phyloP scores from a whole-genome alignment of 2,113 vertebrate species.

The Cebidichthys violaceus region DNA sequence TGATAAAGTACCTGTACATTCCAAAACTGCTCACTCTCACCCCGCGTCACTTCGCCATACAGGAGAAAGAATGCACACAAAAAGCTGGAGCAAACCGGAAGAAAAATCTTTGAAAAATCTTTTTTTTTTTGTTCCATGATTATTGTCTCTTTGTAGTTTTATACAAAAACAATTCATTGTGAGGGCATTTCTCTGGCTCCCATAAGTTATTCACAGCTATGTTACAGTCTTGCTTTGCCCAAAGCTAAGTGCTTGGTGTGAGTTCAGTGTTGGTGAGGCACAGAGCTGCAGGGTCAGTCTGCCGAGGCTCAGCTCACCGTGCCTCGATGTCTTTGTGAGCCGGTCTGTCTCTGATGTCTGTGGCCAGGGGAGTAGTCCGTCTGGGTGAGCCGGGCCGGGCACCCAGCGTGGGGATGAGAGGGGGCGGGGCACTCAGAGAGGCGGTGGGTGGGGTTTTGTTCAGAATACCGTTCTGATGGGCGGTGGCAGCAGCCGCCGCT shows the following conservation, averaged over 20 bases:
- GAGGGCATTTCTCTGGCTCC: conserved; percentile 40
- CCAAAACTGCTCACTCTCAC: conserved; percentile 64
- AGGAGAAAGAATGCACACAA: conserved; percentile 83
- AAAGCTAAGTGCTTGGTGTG: conserved; percentile 81
- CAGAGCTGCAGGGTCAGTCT: conserved; percentile 38
- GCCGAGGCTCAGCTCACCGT: conserved; percentile 82
- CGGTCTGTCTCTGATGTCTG: conserved; percentile 94
- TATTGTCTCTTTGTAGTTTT: conserved; percentile 70
- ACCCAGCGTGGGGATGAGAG: conserved; percentile 94
- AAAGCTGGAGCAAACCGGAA: conserved; percentile 80
- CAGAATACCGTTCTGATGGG: conserved; percentile 93
- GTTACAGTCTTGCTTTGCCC: conserved; percentile 79
- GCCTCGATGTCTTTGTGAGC: conserved; percentile 98
- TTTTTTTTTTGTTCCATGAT: conserved; percentile 58
- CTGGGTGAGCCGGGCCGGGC: conserved; percentile 90
- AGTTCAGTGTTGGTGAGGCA: conserved; percentile 74
- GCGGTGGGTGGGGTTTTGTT: conserved; percentile 95
- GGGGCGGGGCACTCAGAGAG: conserved; percentile 95
- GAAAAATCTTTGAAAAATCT: conserved; percentile 84
- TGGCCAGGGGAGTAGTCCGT: conserved; percentile 94
- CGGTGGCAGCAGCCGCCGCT: conserved; percentile 76
- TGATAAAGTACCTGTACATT: conserved; percentile 79
- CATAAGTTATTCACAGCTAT: conserved; percentile 83
- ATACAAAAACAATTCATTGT: conserved; percentile 73
- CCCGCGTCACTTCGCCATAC: conserved; percentile 81